These are phyloP conservation scores for Chaetodon trifasciatus DNA, from an alignment of 2,797 vertebrate genomes.

Conservation along the genomic window DNA sequence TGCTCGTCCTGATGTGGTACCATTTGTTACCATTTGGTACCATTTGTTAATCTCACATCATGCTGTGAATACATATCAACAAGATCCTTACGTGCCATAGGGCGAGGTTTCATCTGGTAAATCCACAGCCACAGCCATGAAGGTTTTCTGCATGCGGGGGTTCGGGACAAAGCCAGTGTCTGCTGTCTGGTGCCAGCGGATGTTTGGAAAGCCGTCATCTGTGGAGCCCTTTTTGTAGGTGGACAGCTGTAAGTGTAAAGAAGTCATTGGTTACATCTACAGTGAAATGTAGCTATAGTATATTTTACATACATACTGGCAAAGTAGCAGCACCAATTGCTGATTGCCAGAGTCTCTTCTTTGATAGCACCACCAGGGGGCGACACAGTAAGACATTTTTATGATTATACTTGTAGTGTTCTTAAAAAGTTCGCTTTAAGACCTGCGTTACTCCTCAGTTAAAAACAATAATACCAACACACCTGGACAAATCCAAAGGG, in stretches of 20 bases:
- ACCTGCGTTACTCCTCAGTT: not conserved
- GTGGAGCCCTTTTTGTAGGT: slow-evolving; percentile 51
- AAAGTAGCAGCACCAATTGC: not conserved
- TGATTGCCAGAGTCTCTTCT: not conserved
- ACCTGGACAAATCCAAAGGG: slow-evolving; percentile 98
- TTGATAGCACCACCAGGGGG: not conserved
- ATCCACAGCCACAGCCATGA: slow-evolving; percentile 95
- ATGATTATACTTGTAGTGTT: not conserved
- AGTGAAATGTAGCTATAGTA: not conserved
- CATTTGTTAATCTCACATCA: not conserved
- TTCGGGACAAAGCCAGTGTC: slow-evolving; percentile 90
- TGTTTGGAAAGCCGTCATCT: slow-evolving; percentile 80
- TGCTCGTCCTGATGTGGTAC: not conserved
- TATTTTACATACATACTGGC: not conserved
- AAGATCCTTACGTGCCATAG: slow-evolving; percentile 83
- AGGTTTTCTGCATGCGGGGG: slow-evolving; percentile 88
- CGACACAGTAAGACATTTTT: not conserved
- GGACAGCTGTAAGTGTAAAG: slow-evolving; percentile 72
- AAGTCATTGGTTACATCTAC: not conserved
- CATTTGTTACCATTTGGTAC: not conserved
- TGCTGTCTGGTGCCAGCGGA: slow-evolving; percentile 96
- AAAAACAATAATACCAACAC: slow-evolving; percentile 5
- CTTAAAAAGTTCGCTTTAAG: not conserved
- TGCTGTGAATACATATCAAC: not conserved
- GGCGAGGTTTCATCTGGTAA: slow-evolving; percentile 89